Evolutionary conservation across 1,140 invertebrate species (phyloP).

Genomic region (Ephestia elutella): DNA sequence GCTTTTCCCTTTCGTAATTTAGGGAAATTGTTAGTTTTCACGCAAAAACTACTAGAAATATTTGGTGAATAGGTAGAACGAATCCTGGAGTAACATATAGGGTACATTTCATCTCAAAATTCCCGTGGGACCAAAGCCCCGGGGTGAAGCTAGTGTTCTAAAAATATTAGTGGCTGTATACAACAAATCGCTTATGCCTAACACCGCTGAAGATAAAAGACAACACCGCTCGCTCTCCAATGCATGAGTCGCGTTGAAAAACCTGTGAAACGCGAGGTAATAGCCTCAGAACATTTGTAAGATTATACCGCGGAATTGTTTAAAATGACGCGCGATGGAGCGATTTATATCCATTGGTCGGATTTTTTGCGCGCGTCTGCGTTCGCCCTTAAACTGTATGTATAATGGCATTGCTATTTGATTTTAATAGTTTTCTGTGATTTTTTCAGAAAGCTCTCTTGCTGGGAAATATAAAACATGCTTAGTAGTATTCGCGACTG

Average conservation of each 20-base stretch:
- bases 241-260: conserved; percentile 59
- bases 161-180: no score
- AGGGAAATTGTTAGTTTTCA: no score
- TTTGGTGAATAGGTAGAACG: no score
- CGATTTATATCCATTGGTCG: conserved; percentile 28
- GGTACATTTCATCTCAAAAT: no score
- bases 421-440: neutral
- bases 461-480: no score
- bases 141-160: no score
- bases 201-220: conserved; percentile 35
- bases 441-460: neutral
- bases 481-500: no score
- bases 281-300: conserved; percentile 64
- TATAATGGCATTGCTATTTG: conserved; percentile 27
- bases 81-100: no score
- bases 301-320: conserved; percentile 59
- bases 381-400: conserved; percentile 47
- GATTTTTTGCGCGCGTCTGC: conserved; percentile 37
- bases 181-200: conserved; percentile 21
- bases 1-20: no score
- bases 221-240: conserved; percentile 51
- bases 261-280: conserved; percentile 63
- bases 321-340: conserved; percentile 38
- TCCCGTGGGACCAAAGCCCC: no score
- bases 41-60: no score